Conservation (phyloP, 2,888 invertebrate genomes). For the Lobophora halterata region DNA sequence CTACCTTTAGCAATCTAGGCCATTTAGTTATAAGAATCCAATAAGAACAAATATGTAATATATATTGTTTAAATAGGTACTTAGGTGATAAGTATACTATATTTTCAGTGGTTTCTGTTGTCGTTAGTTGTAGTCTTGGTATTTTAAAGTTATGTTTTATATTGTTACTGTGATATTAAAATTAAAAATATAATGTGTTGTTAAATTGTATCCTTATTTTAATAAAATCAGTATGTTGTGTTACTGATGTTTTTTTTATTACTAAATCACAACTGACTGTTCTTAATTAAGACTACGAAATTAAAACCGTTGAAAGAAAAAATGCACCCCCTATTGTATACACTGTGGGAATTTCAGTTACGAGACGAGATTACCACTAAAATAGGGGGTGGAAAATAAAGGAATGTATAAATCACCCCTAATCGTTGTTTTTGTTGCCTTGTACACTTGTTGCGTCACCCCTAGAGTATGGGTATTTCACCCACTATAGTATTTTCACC, state of each 20-base stretch:
- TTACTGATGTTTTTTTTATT: background rate
- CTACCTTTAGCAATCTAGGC: no score
- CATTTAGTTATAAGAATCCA: no score
- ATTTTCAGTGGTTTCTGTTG: no score
- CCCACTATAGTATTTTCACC: slow-evolving; percentile 26
- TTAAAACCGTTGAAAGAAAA: slow-evolving; percentile 35
- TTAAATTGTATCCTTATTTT: no score
- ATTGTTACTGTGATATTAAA: no score
- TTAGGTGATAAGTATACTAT: no score
- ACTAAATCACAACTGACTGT: background rate
- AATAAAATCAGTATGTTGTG: background rate
- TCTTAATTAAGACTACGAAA: slow-evolving; percentile 16
- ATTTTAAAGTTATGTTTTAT: no score
- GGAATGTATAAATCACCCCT: slow-evolving; percentile 76
- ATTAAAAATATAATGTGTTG: no score
- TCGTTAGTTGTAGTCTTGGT: no score
- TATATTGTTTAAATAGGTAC: no score
- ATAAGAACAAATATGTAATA: no score
- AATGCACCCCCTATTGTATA: slow-evolving; percentile 35
- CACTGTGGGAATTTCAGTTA: slow-evolving; percentile 79
- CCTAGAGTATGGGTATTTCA: slow-evolving; percentile 42
- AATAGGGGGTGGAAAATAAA: slow-evolving; percentile 72
- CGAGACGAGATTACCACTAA: slow-evolving; percentile 53
- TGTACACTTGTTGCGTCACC: slow-evolving; percentile 74
- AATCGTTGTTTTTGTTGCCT: slow-evolving; percentile 68